Evolutionary conservation across 2,113 vertebrate species (phyloP).

Genomic region (Myrmecophaga tridactyla): DNA sequence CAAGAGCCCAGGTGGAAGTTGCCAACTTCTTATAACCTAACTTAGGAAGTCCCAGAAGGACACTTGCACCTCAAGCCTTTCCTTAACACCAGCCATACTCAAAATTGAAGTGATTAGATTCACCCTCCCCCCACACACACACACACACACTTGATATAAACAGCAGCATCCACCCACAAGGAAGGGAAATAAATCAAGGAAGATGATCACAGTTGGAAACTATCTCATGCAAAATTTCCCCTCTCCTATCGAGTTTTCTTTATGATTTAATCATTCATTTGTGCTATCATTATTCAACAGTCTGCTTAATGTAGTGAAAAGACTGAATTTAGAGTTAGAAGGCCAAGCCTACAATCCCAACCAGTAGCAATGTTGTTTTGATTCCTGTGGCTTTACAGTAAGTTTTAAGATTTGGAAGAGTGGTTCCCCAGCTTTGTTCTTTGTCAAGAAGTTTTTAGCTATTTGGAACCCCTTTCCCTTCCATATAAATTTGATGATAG

Average conservation of each 20-base stretch:
- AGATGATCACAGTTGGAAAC: neutral
- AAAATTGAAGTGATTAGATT: neutral
- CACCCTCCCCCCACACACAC: too few species aligned
- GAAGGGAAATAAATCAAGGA: too few species aligned
- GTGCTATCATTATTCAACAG: neutral
- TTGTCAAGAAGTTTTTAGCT: too few species aligned
- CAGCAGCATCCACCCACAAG: neutral
- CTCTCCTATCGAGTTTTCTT: slow-evolving; percentile 31
- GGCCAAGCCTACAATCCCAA: neutral
- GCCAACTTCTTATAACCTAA: neutral
- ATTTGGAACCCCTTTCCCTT: too few species aligned
- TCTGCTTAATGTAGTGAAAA: neutral
- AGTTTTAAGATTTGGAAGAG: too few species aligned
- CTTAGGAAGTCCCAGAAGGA: neutral
- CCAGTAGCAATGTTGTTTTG: neutral
- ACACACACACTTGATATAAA: neutral
- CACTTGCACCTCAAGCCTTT: neutral
- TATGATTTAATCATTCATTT: slow-evolving; percentile 4
- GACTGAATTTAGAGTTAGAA: neutral
- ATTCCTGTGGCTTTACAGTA: too few species aligned
- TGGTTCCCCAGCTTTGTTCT: too few species aligned
- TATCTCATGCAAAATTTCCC: neutral
- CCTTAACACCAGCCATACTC: neutral
- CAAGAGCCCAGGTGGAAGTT: neutral
- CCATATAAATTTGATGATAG: too few species aligned